A percentile compares a stretch with the other conserved stretches of the same genome.
Conservation (phyloP, 2,113 vertebrate genomes). For the Cavia aperea region DNA sequence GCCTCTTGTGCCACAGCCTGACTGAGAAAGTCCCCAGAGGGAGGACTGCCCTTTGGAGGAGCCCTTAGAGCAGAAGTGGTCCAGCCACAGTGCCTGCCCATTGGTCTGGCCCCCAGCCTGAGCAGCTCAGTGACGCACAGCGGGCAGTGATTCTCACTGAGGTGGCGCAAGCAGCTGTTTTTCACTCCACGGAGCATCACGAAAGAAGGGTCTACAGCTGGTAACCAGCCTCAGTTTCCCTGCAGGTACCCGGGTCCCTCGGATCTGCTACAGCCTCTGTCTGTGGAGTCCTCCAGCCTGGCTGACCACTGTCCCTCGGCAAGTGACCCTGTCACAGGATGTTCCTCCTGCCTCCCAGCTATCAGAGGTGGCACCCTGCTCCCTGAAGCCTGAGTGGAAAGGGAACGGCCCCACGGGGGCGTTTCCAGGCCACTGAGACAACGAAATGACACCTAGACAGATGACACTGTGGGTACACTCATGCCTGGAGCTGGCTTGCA, state of each 20-base stretch:
- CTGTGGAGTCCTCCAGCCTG: neutral
- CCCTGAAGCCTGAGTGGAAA: neutral
- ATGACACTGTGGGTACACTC: no score
- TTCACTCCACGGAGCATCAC: neutral
- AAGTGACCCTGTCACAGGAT: no score
- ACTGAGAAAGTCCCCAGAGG: neutral
- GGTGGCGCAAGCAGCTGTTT: no score
- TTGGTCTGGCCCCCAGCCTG: neutral
- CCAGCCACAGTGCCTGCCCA: neutral
- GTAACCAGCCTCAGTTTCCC: neutral
- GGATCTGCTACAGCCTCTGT: no score
- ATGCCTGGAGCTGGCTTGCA: neutral
- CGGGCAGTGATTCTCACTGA: neutral
- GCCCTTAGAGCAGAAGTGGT: neutral
- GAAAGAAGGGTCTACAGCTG: neutral
- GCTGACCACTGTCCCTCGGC: no score
- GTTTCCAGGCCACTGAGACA: accelerated
- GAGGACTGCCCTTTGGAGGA: neutral
- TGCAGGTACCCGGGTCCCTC: neutral
- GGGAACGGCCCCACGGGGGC: neutral
- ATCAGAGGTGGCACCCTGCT: neutral
- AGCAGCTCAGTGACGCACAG: neutral
- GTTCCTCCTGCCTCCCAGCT: neutral
- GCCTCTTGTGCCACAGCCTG: neutral
- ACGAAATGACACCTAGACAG: neutral